Conservation (phyloP, 2,797 vertebrate genomes). For the Coranthus polyacanthus region DNA sequence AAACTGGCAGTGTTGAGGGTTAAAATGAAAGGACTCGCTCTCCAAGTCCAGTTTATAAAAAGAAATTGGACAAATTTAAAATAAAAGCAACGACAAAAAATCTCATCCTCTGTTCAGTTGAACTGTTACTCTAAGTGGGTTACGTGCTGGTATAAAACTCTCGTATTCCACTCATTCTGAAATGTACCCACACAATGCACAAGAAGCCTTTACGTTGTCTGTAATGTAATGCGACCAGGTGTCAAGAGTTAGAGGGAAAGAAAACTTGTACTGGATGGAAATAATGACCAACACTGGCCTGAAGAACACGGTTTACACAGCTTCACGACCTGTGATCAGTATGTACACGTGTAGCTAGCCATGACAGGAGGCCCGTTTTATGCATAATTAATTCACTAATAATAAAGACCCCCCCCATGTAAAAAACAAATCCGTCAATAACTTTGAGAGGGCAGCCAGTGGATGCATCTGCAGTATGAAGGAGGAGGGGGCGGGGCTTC, state of each 20-base stretch:
- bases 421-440: too few species aligned
- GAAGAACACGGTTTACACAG: background rate
- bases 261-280: too few species aligned
- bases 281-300: background rate
- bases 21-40: slow-evolving; percentile 11
- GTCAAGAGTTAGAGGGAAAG: too few species aligned
- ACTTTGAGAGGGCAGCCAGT: too few species aligned
- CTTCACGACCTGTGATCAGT: slow-evolving; percentile 1
- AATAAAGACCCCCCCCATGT: background rate
- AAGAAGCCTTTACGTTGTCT: too few species aligned
- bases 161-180: too few species aligned
- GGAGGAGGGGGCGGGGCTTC: slow-evolving; percentile 18
- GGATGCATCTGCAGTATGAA: background rate
- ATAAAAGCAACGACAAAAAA: too few species aligned
- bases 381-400: background rate
- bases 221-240: too few species aligned
- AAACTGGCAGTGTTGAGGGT: slow-evolving; percentile 22
- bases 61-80: background rate
- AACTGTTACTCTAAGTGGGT: too few species aligned
- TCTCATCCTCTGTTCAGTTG: too few species aligned
- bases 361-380: background rate
- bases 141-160: too few species aligned
- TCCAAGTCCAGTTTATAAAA: slow-evolving; percentile 7
- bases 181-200: too few species aligned
- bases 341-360: slow-evolving; percentile 3